Evolutionary conservation across 2,113 vertebrate genomes (phyloP).

Genomic region (Cheilinus undulatus): DNA sequence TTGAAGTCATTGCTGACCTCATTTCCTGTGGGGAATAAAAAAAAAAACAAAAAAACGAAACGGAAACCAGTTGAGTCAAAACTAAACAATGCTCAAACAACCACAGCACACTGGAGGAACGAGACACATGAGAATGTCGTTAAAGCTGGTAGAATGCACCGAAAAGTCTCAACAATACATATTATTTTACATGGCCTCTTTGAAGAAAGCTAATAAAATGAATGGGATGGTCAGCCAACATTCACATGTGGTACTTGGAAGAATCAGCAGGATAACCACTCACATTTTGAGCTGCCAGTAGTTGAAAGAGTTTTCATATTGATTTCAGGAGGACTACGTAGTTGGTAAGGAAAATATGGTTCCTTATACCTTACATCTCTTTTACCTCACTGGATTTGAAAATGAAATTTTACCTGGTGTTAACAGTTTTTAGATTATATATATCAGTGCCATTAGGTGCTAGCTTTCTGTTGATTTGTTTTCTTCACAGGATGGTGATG

Average conservation of each 20-base stretch:
- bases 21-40: constrained; percentile 12
- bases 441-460: too few relatives aligned
- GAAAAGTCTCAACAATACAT: not conserved
- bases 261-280: too few relatives aligned
- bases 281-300: too few relatives aligned
- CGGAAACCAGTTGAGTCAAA: not conserved
- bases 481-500: constrained; percentile 94
- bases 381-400: too few relatives aligned
- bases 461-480: not conserved
- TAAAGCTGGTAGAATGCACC: not conserved
- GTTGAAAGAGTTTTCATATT: not conserved
- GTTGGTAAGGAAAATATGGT: too few relatives aligned
- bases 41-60: not conserved
- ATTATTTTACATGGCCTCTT: not conserved
- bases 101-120: not conserved
- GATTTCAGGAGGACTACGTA: not conserved
- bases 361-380: too few relatives aligned
- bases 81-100: not conserved
- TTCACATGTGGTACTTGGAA: too few relatives aligned
- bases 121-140: not conserved
- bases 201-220: not conserved
- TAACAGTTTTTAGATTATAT: too few relatives aligned
- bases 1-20: not conserved
- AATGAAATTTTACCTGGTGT: too few relatives aligned
- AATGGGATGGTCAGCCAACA: too few relatives aligned